Evolutionary conservation across 2,113 vertebrate species (phyloP).

Genomic region (Bucco capensis): DNA sequence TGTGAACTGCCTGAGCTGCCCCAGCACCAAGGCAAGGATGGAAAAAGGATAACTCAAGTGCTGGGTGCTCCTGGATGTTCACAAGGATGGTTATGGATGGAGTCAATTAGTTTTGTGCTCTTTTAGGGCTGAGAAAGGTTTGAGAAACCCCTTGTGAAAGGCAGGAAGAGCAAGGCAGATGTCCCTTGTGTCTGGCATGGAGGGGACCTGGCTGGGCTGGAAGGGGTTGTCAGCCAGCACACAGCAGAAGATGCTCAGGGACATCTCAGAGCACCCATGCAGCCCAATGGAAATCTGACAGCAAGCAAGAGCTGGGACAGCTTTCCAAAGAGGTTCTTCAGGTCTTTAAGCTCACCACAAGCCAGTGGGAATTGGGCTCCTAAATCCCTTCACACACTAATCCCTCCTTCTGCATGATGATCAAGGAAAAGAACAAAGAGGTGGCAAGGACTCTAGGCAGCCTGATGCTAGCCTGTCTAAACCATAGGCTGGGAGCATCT

Average conservation of each 20-base stretch:
- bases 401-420: not conserved
- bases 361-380: not conserved
- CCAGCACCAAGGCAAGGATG: not conserved
- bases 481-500: not conserved
- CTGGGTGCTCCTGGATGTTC: not conserved
- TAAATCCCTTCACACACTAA: not conserved
- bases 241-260: not conserved
- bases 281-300: constrained; percentile 20
- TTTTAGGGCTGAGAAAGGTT: not conserved
- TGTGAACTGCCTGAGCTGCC: not conserved
- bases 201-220: not conserved
- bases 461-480: fast-evolving
- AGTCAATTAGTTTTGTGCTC: not conserved
- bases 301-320: not conserved
- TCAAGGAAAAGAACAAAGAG: not conserved
- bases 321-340: not conserved
- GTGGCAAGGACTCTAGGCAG: not conserved
- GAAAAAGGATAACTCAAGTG: not conserved
- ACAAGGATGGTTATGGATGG: not conserved
- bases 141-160: not conserved
- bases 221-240: not conserved
- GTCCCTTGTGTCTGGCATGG: not conserved
- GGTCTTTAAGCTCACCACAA: not conserved
- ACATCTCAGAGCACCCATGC: not conserved
- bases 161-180: not conserved